These are phyloP conservation scores for Pelusios castaneus DNA, from an alignment of 2,113 vertebrate genomes.

Conservation along the genomic window DNA sequence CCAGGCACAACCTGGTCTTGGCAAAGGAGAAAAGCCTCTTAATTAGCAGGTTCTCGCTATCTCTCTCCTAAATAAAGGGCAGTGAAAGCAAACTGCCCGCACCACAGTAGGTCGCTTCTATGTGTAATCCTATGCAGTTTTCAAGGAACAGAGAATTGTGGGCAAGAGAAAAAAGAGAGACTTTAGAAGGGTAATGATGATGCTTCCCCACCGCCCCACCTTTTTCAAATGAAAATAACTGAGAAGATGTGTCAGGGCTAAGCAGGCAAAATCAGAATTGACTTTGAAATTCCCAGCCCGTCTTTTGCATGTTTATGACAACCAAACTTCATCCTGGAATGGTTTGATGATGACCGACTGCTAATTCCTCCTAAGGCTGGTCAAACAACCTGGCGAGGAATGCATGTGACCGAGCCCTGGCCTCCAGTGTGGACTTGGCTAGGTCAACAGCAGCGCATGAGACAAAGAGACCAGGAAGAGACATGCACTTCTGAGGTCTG, in stretches of 20 bases:
- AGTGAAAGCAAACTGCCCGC: not conserved
- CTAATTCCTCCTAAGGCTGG: fast-evolving
- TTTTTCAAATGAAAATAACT: not conserved
- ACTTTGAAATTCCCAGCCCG: not conserved
- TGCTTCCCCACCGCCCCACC: not conserved
- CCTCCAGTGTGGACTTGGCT: not conserved
- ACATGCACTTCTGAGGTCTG: not conserved
- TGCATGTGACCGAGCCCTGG: not conserved
- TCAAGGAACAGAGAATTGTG: not conserved
- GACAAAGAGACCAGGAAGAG: not conserved
- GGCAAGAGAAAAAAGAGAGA: not conserved
- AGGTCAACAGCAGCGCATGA: not conserved
- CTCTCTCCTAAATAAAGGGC: not conserved
- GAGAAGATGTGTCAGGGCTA: not conserved
- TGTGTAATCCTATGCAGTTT: fast-evolving
- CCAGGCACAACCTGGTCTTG: not conserved
- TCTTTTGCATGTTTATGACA: not conserved
- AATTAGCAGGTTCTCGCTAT: slow-evolving; percentile 12
- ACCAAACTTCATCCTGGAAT: fast-evolving
- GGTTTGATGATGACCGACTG: not conserved
- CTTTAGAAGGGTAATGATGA: not conserved
- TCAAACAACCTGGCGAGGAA: not conserved
- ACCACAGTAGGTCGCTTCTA: fast-evolving
- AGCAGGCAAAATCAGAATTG: fast-evolving
- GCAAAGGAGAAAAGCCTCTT: not conserved